Evolutionary conservation across 2,797 vertebrate species (phyloP).

Genomic region (Alcedo atthis): DNA sequence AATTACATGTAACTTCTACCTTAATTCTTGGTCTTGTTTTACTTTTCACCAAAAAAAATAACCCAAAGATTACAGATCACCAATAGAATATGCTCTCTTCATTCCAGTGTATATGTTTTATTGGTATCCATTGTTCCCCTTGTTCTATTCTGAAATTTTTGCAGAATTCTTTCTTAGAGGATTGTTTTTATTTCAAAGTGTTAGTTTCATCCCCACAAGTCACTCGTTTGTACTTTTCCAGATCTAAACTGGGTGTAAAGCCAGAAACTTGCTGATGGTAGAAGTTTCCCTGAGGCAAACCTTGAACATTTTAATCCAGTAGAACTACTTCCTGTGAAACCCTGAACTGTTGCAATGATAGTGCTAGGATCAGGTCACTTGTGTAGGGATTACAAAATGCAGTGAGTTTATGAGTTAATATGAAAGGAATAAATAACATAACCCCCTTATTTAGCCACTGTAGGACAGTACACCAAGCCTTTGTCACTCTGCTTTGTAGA

Average conservation of each 20-base stretch:
- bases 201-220: background rate
- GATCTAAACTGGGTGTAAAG: background rate
- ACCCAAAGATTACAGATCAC: background rate
- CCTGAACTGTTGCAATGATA: background rate
- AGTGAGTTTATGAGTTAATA: background rate
- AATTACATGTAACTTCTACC: background rate
- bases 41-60: background rate
- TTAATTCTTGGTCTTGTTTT: background rate
- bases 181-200: background rate
- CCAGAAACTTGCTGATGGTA: background rate
- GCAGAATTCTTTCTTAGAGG: background rate
- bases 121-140: background rate
- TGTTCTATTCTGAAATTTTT: background rate
- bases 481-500: background rate
- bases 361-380: background rate
- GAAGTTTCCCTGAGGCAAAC: background rate
- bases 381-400: background rate
- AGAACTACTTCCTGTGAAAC: background rate
- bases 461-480: background rate
- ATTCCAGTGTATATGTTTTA: background rate
- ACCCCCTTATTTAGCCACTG: background rate
- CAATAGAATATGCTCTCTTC: background rate
- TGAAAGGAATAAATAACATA: background rate
- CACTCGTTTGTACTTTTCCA: background rate
- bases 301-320: background rate